These are phyloP conservation scores for Pocillopora meandrina DNA, from an alignment of 92 coral and sea anemone genomes.

Conservation along the genomic window DNA sequence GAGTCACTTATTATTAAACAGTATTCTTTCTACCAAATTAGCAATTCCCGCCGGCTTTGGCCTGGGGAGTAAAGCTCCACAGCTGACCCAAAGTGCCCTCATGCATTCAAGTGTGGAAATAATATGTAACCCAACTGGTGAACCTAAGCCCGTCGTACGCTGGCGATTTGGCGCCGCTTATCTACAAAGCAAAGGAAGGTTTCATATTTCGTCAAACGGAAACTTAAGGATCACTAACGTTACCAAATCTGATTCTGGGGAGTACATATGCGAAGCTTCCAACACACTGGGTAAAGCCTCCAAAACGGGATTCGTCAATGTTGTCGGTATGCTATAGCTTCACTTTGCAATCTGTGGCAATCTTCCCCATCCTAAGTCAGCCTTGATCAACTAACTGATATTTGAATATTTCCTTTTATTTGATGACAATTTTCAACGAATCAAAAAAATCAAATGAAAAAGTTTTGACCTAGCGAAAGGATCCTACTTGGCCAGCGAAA, in stretches of 20 bases:
- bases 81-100: constrained; percentile 60
- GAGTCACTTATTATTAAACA: not conserved
- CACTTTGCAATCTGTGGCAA: not conserved
- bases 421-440: too few species aligned
- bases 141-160: constrained; percentile 77
- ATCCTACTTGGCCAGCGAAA: too few species aligned
- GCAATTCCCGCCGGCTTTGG: constrained; percentile 91
- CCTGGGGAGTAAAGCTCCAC: constrained; percentile 74
- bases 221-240: constrained; percentile 72
- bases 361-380: too few species aligned
- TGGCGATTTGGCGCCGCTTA: constrained; percentile 67
- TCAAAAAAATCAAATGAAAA: too few species aligned
- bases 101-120: constrained; percentile 66
- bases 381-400: too few species aligned
- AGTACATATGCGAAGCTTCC: constrained; percentile 79
- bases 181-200: constrained; percentile 41
- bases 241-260: constrained; percentile 72
- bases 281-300: constrained; percentile 69
- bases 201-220: constrained; percentile 67
- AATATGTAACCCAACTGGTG: constrained; percentile 80
- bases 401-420: too few species aligned
- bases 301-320: constrained; percentile 64
- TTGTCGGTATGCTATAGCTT: constrained; percentile 64
- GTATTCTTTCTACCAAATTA: not conserved
- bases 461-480: too few species aligned